Base-by-base conservation (phyloP, 2,113 vertebrate species). In the Gobio gobio region DNA sequence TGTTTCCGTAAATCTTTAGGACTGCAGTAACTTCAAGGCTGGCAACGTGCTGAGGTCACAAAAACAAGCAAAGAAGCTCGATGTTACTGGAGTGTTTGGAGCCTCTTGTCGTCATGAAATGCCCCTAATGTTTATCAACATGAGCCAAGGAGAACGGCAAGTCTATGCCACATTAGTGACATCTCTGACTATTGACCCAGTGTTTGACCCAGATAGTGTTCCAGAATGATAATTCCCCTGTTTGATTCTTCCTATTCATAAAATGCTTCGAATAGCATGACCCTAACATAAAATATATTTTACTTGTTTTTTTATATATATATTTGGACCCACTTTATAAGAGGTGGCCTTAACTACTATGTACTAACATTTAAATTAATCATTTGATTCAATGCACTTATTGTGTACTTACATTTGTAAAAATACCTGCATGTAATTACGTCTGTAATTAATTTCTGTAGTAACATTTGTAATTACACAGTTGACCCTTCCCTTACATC, bases 61-160 rank as follows among this genome's bases (percentile, higher is more conserved):
- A 49, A 4, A 51, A 75, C 54, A 79, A 61, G 77, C 20, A 14
- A 77, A 73, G 43, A 73, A 77, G 13, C 74, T 77, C 29, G 47
- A 54, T 54, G 40, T 77, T 77, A 29, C 24, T 29, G 49, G 74
- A 26, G 49, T 29, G 10, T 49, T 78, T 26, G 45, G 75, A 22
- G 75, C 49, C 13, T 33, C 45, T 10, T 78, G 75, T 78, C 20
- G 5, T 24, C 78, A 81, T 64, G 78, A 64, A 80, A 81, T 81
- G 29, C 40, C 59, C 22, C 59, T 81, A 59, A 64, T 81, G 18
- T 49, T 81, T 61, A 22, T 81, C 6, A 81, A 49, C 78, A 64
- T 81, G 59, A 81, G 58, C 78, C 78, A 81, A 36, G 59, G 78
- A 64, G 78, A 80, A 63, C 58, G 59, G 78, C 22, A 47, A 80